Conservation (phyloP, 2,888 invertebrate species). For the Pantelozetes paolii region DNA sequence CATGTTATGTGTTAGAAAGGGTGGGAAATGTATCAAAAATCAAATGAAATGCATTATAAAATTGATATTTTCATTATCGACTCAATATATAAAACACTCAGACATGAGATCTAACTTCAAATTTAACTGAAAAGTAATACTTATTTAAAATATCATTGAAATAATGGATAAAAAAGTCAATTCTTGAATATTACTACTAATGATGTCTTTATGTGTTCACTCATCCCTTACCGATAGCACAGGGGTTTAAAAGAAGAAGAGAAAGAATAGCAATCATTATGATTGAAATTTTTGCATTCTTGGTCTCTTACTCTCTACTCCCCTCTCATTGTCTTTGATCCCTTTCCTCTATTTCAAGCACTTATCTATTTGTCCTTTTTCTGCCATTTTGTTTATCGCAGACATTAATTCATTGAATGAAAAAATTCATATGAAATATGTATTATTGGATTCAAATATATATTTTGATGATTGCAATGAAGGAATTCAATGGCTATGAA, state of each 20-base stretch:
- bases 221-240: too few relatives aligned
- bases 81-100: too few relatives aligned
- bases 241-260: not conserved
- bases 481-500: constrained; percentile 9
- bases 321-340: not conserved
- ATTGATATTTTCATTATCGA: too few relatives aligned
- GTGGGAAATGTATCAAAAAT: too few relatives aligned
- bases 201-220: constrained; percentile 26
- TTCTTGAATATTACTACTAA: constrained; percentile 1
- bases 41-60: too few relatives aligned
- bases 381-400: not conserved
- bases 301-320: not conserved
- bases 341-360: not conserved
- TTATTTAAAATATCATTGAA: not conserved
- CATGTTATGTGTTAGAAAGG: too few relatives aligned
- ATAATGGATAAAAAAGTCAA: not conserved
- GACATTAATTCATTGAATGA: not conserved
- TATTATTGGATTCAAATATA: not conserved
- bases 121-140: not conserved
- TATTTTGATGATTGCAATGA: constrained; percentile 18
- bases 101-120: too few relatives aligned
- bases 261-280: not conserved
- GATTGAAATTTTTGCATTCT: not conserved
- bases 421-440: not conserved
- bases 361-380: not conserved